Percentiles rank a stretch among this genome's conserved stretches.
phyloP scores from a whole-genome alignment of 2,797 vertebrate species.

The Bryconaethiops microstoma region DNA sequence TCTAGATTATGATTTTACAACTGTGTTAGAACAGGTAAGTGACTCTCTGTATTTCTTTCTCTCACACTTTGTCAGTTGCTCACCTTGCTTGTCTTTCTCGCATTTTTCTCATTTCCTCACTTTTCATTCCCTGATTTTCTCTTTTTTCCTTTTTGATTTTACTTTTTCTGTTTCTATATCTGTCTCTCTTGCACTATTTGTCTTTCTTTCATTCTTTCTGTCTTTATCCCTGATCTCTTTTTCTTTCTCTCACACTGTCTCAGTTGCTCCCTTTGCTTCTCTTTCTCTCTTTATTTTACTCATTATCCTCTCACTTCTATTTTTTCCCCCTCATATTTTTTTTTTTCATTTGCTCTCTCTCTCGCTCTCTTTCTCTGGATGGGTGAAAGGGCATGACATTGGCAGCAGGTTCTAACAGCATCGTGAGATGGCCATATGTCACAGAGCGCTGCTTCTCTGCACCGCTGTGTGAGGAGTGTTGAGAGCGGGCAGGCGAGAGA shows the following conservation, averaged over 20 bases:
- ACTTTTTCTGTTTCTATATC: too few relatives aligned
- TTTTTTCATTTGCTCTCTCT: neutral
- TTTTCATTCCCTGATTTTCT: too few relatives aligned
- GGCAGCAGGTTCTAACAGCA: constrained; percentile 58
- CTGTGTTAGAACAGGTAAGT: too few relatives aligned
- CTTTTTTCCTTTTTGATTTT: too few relatives aligned
- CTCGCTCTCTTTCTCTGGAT: neutral
- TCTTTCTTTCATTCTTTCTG: too few relatives aligned
- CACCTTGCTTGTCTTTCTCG: too few relatives aligned
- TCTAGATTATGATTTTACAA: too few relatives aligned
- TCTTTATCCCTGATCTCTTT: neutral
- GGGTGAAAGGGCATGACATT: constrained; percentile 64
- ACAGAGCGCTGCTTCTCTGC: constrained; percentile 55
- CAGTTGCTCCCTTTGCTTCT: neutral
- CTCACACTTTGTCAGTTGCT: too few relatives aligned
- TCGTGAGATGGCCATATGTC: constrained; percentile 65
- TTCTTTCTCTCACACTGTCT: neutral
- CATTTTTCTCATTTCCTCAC: too few relatives aligned
- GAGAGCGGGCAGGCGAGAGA: neutral
- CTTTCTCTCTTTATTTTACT: neutral
- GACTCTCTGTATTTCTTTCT: too few relatives aligned
- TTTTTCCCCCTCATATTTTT: neutral
- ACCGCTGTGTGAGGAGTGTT: constrained; percentile 43
- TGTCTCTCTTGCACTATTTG: too few relatives aligned
- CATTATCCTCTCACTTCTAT: neutral